A percentile compares a stretch with the other conserved stretches of the same genome.
phyloP scores from a whole-genome alignment of 2,113 vertebrate species.

The Bothrops jararaca region DNA sequence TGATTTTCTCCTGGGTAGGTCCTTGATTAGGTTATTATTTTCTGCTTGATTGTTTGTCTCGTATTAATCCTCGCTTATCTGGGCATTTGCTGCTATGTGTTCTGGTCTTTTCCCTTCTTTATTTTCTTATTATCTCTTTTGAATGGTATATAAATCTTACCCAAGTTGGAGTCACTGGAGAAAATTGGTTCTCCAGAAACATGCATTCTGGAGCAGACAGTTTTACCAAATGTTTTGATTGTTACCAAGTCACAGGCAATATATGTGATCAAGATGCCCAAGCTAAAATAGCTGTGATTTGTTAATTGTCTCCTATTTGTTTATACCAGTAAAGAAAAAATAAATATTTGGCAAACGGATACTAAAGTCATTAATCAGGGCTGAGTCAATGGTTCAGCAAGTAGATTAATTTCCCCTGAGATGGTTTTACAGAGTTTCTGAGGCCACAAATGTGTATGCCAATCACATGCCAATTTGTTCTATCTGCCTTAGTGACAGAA shows the following conservation, averaged over 20 bases:
- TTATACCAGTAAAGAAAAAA: not conserved
- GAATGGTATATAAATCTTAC: not conserved
- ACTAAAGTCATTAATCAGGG: accelerated
- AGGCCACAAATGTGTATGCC: not conserved
- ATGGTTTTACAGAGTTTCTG: not conserved
- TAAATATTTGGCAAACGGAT: not conserved
- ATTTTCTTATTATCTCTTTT: not conserved
- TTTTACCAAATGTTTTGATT: not conserved
- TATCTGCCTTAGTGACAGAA: not conserved
- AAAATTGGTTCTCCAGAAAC: not conserved
- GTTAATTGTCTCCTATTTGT: not conserved
- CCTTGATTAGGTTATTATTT: not conserved
- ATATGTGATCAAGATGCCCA: not conserved
- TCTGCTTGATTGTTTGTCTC: not conserved
- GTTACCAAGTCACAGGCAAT: not conserved
- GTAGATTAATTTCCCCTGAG: not conserved
- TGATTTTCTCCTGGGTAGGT: not conserved
- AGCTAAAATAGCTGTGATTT: not conserved
- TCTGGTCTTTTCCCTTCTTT: not conserved
- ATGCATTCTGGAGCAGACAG: not conserved
- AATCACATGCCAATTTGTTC: not conserved
- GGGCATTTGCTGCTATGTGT: not conserved
- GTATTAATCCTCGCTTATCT: not conserved
- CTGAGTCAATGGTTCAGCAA: not conserved
- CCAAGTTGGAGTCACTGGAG: not conserved